phyloP scores from a whole-genome alignment of 2,797 vertebrate species.

The Pipistrellus kuhlii region DNA sequence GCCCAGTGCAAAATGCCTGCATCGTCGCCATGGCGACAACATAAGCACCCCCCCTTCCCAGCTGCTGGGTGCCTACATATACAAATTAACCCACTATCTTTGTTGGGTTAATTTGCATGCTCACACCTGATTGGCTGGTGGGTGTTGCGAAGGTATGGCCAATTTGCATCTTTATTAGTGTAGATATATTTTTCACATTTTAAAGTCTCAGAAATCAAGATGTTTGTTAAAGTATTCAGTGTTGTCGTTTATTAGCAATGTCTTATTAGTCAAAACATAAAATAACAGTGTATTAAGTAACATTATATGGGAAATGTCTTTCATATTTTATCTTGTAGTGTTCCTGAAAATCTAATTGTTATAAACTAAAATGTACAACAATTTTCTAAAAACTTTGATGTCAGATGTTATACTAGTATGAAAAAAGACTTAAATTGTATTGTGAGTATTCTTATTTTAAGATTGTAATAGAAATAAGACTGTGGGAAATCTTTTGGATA shows the following conservation, averaged over 20 bases:
- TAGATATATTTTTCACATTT: not conserved
- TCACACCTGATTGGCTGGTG: no score
- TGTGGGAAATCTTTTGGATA: slow-evolving; percentile 2
- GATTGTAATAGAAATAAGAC: slow-evolving; percentile 2
- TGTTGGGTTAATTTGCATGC: no score
- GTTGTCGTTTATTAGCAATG: not conserved
- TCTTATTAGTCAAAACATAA: not conserved
- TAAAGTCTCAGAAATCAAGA: not conserved
- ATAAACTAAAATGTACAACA: not conserved
- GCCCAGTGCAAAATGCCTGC: no score
- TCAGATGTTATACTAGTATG: not conserved
- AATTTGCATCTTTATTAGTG: no score
- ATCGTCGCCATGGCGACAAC: no score
- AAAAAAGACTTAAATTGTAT: not conserved
- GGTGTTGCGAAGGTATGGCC: no score
- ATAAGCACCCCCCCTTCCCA: no score
- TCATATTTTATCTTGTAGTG: not conserved
- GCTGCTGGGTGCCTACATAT: no score
- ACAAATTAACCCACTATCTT: no score
- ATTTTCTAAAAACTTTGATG: not conserved
- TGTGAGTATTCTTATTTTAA: not conserved
- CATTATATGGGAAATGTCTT: not conserved
- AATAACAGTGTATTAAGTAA: not conserved
- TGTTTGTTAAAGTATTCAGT: not conserved
- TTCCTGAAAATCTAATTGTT: not conserved